Base-by-base conservation (phyloP, 2,113 vertebrate species). In the Stigmatopora argus region DNA sequence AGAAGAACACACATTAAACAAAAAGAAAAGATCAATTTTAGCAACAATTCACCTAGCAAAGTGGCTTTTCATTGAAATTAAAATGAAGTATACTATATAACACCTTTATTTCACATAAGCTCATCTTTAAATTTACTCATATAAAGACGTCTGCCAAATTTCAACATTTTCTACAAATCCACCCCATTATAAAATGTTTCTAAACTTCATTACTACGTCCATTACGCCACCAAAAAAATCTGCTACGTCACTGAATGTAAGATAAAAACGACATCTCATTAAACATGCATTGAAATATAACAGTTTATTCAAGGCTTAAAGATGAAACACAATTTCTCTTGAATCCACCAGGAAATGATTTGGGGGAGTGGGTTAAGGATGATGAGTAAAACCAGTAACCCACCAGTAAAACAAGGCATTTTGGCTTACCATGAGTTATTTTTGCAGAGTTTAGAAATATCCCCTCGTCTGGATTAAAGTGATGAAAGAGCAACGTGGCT, bases 361-460 rank as follows among this genome's bases (percentile, higher is more conserved):
- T 14, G 14, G 21, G 21, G 3, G 11, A 26, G 13, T 23, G 51
- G 13, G 10, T 12, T 4, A 12, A 23, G 12, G 5, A 4, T 31
- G 23, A 56, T 23, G 18, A 13, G 19, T 21, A 10, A 21, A 1
- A 1, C 26, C 26, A 31, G 26, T 31, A 31, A 31, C 26, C 26
- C 26, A 19, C 19, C 19, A 53, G 21, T 14, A 26, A 55, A 26
- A 26, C 21, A 23, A 55, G 8, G 2, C 49, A 53, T 53, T 23
- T 13, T 12, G 19, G 19, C 86, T 86, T 71, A 85, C 86, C 84
- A 14, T 66, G 34, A 67, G 74, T 77, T 59, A 62, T 67, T 11
- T 41, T 41, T 21, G 26, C 31, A n/a, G 51, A 52, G 65, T 47
- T 34, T 23, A 21, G 55, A 56, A 65, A 56, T 34, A 72, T 73